Percentiles rank a stretch among this genome's conserved stretches.
Conservation (phyloP, 2,113 vertebrate species). For the Rhinogobius similis region DNA sequence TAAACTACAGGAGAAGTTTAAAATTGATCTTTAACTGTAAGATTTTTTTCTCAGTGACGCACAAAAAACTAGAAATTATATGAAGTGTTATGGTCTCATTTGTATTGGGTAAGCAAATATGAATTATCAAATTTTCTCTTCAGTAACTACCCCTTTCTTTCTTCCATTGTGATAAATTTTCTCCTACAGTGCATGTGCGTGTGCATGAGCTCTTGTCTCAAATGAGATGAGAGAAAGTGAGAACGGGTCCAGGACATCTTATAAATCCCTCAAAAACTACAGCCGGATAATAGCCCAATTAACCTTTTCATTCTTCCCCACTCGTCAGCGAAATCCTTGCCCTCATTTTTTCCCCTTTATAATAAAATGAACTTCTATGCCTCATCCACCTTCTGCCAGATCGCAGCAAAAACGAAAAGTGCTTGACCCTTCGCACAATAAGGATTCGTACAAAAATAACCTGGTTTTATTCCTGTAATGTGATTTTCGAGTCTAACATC, state of each 20-base stretch:
- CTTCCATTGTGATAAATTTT: slow-evolving; percentile 9
- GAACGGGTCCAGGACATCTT: slow-evolving; percentile 64
- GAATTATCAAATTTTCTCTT: not conserved
- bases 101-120: not conserved
- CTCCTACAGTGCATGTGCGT: slow-evolving; percentile 17
- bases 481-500: slow-evolving; percentile 49
- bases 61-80: too few species aligned
- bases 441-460: slow-evolving; percentile 58
- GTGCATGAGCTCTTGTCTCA: slow-evolving; percentile 42
- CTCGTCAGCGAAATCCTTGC: slow-evolving; percentile 74
- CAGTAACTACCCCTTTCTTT: not conserved
- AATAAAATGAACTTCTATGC: slow-evolving; percentile 70
- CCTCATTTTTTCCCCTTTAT: slow-evolving; percentile 49
- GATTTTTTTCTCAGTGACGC: too few species aligned
- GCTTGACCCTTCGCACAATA: slow-evolving; percentile 54
- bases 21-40: too few species aligned
- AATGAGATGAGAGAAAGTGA: slow-evolving; percentile 59
- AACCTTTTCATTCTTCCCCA: slow-evolving; percentile 81
- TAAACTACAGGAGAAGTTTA: too few species aligned
- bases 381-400: slow-evolving; percentile 39
- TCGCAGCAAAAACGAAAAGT: slow-evolving; percentile 47
- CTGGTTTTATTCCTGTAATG: slow-evolving; percentile 60
- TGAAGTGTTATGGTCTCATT: not conserved
- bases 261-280: slow-evolving; percentile 82
- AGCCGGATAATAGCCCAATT: slow-evolving; percentile 82